Conservation (phyloP, 2,797 vertebrate species). For the Cuculus canorus region DNA sequence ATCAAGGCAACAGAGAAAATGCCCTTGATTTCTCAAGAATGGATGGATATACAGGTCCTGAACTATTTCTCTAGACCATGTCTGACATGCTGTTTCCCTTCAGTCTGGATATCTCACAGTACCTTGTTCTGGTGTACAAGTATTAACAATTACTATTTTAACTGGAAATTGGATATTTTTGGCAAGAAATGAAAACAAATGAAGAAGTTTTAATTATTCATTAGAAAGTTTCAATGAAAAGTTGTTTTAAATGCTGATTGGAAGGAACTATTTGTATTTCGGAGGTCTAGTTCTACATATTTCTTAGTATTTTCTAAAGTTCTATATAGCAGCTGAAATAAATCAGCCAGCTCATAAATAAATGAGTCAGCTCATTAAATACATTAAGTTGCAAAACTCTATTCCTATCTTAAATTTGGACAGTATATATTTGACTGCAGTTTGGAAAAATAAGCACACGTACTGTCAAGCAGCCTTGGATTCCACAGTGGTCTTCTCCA, state of each 20-base stretch:
- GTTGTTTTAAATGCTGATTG: background rate
- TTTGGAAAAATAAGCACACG: background rate
- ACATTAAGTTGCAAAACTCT: background rate
- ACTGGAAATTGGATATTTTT: background rate
- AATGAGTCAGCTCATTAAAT: background rate
- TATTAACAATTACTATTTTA: background rate
- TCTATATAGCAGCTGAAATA: background rate
- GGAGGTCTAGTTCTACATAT: background rate
- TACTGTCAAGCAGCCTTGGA: background rate
- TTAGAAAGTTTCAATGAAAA: background rate
- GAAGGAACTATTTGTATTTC: background rate
- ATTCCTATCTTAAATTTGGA: background rate
- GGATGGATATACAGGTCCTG: background rate
- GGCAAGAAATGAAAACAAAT: background rate
- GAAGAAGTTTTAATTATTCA: background rate
- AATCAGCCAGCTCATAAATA: too few species aligned
- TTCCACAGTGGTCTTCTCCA: accelerated
- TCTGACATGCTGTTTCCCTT: background rate
- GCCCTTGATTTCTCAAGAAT: background rate
- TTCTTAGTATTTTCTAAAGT: background rate
- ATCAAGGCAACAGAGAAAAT: background rate
- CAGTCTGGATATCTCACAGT: background rate
- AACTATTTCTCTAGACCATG: background rate
- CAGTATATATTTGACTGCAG: background rate
- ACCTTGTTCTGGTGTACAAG: background rate